Base-by-base conservation (phyloP, 2,888 invertebrate species). In the Ichneumon xanthorius region DNA sequence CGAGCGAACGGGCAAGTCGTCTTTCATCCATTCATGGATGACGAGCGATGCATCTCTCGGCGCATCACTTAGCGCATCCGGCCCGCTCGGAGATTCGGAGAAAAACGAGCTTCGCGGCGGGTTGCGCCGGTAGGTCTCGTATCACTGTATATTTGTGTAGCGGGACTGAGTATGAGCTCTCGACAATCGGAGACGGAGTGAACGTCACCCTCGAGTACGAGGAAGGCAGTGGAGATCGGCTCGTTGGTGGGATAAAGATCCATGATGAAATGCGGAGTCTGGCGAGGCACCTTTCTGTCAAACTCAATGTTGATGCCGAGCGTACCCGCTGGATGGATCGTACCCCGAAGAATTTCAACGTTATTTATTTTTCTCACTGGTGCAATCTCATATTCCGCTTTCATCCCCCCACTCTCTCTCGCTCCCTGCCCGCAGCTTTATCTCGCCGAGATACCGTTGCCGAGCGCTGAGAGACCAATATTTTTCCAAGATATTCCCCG, bases 21-120 rank as follows among this genome's bases (percentile, higher is more conserved):
- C 73, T 72, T 73, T 70, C 77, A 86, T 86, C 86, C 86, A 86
- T 83, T 86, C 77, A 86, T 84, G 86, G 72, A 82, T 81, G 84
- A 82, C 79, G 79, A 81, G 73, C 45, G 72, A 72, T 65, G 72
- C 61, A 65, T 26, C 33, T 61, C 26, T 16, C n/a, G 5, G 14
- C 30, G 76, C 76, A 53, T 65, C 65, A 65, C 50, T 75, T 75
- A 63, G 75, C 26, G 30, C 22, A 65, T 65, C 22, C 50, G 58
- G 26, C 14, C 50, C 53, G 26, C 71, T 55, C 77, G 65, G 40
- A 26, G 63, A 33, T 55, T 53, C 16, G 30, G 71, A 50, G 67
- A 11, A 58, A 65, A 65, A 61, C 30, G 19, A 30, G 48, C 19
- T n/a, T 26, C 50, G 5, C 48, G 48, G 50, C 16, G 40, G 26